phyloP scores from a whole-genome alignment of 2,113 vertebrate species.

The Lophius piscatorius region DNA sequence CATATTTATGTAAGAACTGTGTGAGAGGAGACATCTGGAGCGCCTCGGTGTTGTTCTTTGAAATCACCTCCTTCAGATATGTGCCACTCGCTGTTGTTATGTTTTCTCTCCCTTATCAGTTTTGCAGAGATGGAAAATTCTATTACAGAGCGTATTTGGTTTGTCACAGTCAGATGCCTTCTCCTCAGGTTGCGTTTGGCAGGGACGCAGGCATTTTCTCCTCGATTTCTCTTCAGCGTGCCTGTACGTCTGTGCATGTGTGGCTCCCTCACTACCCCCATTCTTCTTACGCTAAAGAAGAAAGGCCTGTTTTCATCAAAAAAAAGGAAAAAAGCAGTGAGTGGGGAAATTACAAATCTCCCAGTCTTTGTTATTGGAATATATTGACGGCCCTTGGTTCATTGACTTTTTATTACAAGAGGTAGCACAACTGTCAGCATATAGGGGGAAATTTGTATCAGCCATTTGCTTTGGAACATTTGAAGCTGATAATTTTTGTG shows the following conservation, averaged over 20 bases:
- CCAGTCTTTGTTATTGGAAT: conserved; percentile 81
- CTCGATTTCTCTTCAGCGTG: conserved; percentile 49
- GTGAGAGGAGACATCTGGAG: conserved; percentile 58
- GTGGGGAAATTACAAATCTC: conserved; percentile 73
- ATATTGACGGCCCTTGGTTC: conserved; percentile 86
- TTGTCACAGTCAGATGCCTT: conserved; percentile 75
- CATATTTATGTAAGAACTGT: conserved; percentile 74
- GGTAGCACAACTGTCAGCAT: conserved; percentile 83
- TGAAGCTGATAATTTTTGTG: conserved; percentile 80
- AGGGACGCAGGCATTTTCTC: conserved; percentile 45
- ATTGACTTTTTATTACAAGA: conserved; percentile 93
- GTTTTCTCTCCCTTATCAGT: conserved; percentile 75
- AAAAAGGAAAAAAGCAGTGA: conserved; percentile 58
- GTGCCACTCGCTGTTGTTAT: conserved; percentile 67
- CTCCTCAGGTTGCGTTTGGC: conserved; percentile 65
- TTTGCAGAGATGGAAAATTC: conserved; percentile 72
- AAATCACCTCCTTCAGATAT: conserved; percentile 73
- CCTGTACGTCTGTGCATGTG: conserved; percentile 35
- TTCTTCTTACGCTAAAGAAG: conserved; percentile 55
- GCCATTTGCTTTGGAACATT: conserved; percentile 79
- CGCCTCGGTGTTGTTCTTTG: conserved; percentile 69
- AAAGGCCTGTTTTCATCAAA: conserved; percentile 64
- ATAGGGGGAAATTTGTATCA: conserved; percentile 79
- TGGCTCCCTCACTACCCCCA: conserved; percentile 25
- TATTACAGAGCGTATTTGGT: conserved; percentile 73